Conservation (phyloP, 2,797 vertebrate species). For the Galagoides demidoff region DNA sequence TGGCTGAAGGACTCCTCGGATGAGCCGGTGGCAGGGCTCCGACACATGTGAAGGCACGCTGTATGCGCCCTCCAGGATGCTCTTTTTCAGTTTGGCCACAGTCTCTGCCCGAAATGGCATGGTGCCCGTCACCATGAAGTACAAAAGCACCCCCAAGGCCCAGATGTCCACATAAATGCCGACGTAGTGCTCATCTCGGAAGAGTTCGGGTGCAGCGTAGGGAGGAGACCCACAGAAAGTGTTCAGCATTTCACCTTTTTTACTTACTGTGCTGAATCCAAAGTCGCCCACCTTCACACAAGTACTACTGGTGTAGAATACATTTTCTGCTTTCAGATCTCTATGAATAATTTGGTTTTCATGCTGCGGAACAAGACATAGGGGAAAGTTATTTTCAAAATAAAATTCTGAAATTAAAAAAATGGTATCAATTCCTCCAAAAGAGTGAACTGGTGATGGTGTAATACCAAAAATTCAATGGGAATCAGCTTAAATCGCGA, state of each 20-base stretch:
- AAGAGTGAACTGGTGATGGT: neutral
- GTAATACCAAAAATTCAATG: neutral
- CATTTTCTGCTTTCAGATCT: conserved; percentile 97
- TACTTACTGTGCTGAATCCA: conserved; percentile 96
- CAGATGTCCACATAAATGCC: conserved; percentile 95
- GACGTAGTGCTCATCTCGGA: conserved; percentile 94
- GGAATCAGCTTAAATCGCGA: neutral
- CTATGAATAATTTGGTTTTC: conserved; percentile 97
- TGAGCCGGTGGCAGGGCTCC: conserved; percentile 93
- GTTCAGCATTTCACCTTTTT: conserved; percentile 94
- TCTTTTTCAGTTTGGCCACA: conserved; percentile 96
- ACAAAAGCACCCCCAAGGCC: conserved; percentile 97
- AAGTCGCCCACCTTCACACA: conserved; percentile 99
- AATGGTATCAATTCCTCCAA: neutral
- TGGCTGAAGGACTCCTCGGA: conserved; percentile 93
- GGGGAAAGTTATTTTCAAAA: neutral
- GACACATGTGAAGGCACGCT: conserved; percentile 91
- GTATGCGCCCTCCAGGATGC: conserved; percentile 95
- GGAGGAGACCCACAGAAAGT: conserved; percentile 98
- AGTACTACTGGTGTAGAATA: conserved; percentile 95
- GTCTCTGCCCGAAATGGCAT: conserved; percentile 98
- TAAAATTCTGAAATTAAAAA: neutral
- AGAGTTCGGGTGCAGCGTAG: conserved; percentile 96
- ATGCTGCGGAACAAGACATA: conserved; percentile 89
- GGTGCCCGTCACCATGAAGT: conserved; percentile 94